Evolutionary conservation across 2,888 invertebrate genomes (phyloP), one percentile per base, ranked within the genome.

Genomic region (Rhimphoctona megacephalus): DNA sequence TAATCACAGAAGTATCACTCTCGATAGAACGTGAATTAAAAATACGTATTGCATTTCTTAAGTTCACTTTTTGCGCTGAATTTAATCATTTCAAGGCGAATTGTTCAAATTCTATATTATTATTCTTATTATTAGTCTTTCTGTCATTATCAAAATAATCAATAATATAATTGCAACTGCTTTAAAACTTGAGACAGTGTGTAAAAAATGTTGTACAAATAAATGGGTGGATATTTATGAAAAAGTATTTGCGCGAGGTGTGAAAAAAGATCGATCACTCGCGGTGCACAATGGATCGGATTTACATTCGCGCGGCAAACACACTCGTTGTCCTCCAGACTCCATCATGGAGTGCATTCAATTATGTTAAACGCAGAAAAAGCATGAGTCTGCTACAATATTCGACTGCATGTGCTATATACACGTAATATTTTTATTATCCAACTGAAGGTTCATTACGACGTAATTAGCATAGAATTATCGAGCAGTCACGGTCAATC

Each of bases 1-100:
- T 76, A 81, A 81, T 83, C 39, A 74, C 66, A 70, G 70, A 83
- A 46, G 54, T 82, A 80, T 73, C 67, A 85, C 76, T 30, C 30
- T 22, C 36, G 39, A 22, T 46, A 30, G n/a, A 73, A 36, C n/a
- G 11, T 36, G n/a, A 72, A 73, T 25, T 52, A 54, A 36, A 54
- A 46, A n/a, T 1, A 43, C 43, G 14, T 22, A 61, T 54, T 30
- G 61, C 30, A 6, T 30, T 61, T 1, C 30, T 7, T 17, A 5
- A 57, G 25, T 54, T 8, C 3, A 22, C 8, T 54, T 54, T n/a
- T 54, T 54, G 6, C 54, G 8, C 9, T 54, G n/a, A 22, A 54
- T 25, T 22, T 2, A 54, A 54, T 25, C 22, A 25, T 54, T 25
- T 54, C 54, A 54, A 54, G 54, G 54, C 54, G 8, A 54, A 54